phyloP scores from a whole-genome alignment of 2,888 invertebrate genomes.

The Latrodectus elegans region DNA sequence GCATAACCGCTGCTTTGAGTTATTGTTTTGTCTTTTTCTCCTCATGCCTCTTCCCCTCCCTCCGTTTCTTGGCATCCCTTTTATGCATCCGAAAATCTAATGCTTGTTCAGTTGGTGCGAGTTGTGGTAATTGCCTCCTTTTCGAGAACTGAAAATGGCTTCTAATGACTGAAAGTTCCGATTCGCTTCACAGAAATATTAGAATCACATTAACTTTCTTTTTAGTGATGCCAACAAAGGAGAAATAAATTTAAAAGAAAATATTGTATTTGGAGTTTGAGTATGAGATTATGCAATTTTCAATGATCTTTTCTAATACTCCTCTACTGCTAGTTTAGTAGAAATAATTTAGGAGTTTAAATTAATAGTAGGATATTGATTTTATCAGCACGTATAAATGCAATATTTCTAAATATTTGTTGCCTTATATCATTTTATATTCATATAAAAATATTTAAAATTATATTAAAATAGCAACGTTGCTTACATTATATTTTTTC shows the following conservation, averaged over 20 bases:
- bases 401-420: too few relatives aligned
- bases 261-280: too few relatives aligned
- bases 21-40: constrained; percentile 40
- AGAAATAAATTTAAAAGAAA: neutral
- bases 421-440: too few relatives aligned
- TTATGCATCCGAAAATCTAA: neutral
- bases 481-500: too few relatives aligned
- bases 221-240: neutral
- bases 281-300: too few relatives aligned
- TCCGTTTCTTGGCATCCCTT: neutral
- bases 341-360: too few relatives aligned
- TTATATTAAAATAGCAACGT: too few relatives aligned
- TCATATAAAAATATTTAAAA: too few relatives aligned
- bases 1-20: constrained; percentile 35
- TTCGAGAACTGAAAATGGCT: neutral
- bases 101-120: neutral
- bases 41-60: neutral
- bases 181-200: neutral
- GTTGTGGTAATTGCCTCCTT: neutral
- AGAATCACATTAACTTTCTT: neutral
- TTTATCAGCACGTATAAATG: too few relatives aligned
- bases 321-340: too few relatives aligned
- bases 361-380: too few relatives aligned
- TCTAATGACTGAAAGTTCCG: neutral
- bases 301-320: too few relatives aligned